These are phyloP conservation scores for Incurvaria masculella DNA, from an alignment of 2,888 invertebrate genomes.

Conservation along the genomic window DNA sequence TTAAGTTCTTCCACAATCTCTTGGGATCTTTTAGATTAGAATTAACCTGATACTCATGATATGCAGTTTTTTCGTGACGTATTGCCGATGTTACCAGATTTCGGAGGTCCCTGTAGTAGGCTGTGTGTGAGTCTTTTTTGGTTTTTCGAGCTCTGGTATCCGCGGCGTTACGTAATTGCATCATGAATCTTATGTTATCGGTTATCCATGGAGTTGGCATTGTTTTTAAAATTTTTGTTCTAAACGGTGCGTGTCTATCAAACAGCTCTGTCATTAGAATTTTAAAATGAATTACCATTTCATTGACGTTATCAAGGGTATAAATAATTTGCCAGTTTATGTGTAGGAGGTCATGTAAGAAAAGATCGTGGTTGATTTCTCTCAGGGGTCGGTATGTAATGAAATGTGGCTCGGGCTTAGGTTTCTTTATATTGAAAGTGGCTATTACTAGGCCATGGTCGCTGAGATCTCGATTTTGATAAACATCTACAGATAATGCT, in stretches of 20 bases:
- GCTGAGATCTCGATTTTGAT: too few relatives aligned
- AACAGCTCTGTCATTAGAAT: neutral
- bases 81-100: neutral
- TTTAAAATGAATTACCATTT: neutral
- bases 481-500: neutral
- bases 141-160: neutral
- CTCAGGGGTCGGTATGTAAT: too few relatives aligned
- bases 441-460: neutral
- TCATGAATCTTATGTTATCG: slow-evolving; percentile 1
- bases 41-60: neutral
- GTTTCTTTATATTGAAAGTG: neutral
- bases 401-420: too few relatives aligned
- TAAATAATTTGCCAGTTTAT: too few relatives aligned
- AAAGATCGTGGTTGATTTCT: too few relatives aligned
- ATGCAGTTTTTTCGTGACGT: neutral
- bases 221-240: neutral
- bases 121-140: neutral
- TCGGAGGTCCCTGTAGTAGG: neutral
- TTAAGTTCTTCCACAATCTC: neutral
- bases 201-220: neutral
- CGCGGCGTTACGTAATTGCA: neutral
- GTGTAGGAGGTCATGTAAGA: too few relatives aligned
- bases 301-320: neutral
- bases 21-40: neutral
- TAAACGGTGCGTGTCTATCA: slow-evolving; percentile 1